Evolutionary conservation across 2,113 vertebrate genomes (phyloP).

Genomic region (Sceloporus undulatus): DNA sequence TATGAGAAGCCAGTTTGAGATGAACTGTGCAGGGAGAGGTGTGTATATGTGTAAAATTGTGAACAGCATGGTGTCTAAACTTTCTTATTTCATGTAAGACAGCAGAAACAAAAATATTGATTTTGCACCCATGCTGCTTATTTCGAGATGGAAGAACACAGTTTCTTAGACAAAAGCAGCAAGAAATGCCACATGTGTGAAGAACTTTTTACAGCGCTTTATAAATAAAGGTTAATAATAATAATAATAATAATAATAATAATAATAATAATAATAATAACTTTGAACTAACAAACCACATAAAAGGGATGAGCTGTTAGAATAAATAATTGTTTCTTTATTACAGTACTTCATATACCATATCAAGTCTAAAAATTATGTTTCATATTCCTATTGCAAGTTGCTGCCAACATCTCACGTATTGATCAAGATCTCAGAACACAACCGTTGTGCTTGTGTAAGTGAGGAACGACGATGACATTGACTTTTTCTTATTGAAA

Average conservation of each 20-base stretch:
- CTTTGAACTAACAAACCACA: background rate
- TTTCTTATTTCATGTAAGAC: background rate
- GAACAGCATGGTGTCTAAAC: background rate
- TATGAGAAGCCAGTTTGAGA: too few species aligned
- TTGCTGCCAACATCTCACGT: background rate
- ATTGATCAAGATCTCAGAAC: background rate
- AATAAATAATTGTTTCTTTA: background rate
- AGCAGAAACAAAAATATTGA: background rate
- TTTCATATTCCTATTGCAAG: background rate
- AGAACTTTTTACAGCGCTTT: too few species aligned
- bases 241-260: too few species aligned
- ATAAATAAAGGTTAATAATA: too few species aligned
- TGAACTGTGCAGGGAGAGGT: background rate
- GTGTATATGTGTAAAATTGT: background rate
- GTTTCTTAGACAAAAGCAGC: background rate
- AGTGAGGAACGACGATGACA: background rate
- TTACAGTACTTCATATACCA: slow-evolving; percentile 25
- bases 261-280: too few species aligned
- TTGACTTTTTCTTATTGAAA: background rate
- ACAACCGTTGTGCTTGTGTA: background rate
- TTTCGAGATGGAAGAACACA: background rate
- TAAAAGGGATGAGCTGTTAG: background rate
- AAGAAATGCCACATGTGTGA: background rate
- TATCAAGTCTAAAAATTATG: background rate
- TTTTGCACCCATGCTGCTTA: background rate